These are phyloP conservation scores for Acyrthosiphon pisum DNA, from an alignment of 1,140 invertebrate species.

Conservation along the genomic window DNA sequence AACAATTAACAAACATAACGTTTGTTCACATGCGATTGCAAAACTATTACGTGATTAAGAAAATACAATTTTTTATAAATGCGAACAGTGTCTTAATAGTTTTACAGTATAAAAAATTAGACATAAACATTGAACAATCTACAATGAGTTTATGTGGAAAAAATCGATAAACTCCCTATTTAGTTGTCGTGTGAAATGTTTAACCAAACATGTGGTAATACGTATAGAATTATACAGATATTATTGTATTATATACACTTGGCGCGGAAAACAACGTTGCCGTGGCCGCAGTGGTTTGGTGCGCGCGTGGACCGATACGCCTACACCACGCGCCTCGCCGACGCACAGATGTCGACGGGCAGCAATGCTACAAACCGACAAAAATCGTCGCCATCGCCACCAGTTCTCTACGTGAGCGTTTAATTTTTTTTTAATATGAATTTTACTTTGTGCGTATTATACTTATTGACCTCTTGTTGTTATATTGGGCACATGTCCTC, in stretches of 20 bases:
- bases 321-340: constrained; percentile 17
- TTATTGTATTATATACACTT: not conserved
- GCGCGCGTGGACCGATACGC: constrained; percentile 18
- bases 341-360: constrained; percentile 39
- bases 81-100: not conserved
- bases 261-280: constrained; percentile 25
- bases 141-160: not conserved
- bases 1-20: not conserved
- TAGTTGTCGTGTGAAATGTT: constrained; percentile 15
- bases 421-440: not conserved
- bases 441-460: not conserved
- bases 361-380: not conserved
- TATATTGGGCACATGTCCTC: not conserved
- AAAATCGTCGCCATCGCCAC: not conserved
- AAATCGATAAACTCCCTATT: constrained; percentile 20
- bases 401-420: not conserved
- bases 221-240: not conserved
- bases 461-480: not conserved
- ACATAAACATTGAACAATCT: not conserved
- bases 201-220: not conserved
- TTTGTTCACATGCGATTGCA: not conserved
- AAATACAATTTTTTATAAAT: not conserved
- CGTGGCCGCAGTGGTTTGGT: not conserved
- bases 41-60: not conserved
- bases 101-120: not conserved